Conservation (phyloP, 2,113 vertebrate genomes). For the Ammodytes marinus region DNA sequence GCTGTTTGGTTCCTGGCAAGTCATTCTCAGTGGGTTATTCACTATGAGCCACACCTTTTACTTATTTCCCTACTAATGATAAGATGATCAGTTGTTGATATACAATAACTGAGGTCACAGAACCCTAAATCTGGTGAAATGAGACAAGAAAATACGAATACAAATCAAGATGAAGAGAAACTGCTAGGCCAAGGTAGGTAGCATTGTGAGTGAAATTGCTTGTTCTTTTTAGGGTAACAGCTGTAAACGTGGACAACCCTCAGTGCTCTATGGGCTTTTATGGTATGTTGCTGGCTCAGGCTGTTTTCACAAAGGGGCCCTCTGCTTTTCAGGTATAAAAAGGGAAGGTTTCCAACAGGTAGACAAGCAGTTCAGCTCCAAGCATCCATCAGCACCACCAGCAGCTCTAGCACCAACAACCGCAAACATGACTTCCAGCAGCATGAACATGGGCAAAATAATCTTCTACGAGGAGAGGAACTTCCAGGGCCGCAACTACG, state of each 20-base stretch:
- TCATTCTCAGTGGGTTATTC: background rate
- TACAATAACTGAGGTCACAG: background rate
- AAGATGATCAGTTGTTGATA: background rate
- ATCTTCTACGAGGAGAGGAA: constrained; percentile 78
- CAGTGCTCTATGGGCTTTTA: constrained; percentile 45
- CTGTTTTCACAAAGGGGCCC: constrained; percentile 52
- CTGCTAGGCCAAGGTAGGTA: background rate
- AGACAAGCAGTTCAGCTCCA: constrained; percentile 54
- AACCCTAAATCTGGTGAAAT: background rate
- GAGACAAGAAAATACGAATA: background rate
- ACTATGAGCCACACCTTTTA: no score
- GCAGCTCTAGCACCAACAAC: constrained; percentile 12
- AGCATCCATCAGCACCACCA: no score
- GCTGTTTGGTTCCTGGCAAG: background rate
- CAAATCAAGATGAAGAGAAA: no score
- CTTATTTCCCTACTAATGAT: background rate
- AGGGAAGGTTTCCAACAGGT: constrained; percentile 39
- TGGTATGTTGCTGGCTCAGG: constrained; percentile 59
- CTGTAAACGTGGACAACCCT: constrained; percentile 40
- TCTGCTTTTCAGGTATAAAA: constrained; percentile 60
- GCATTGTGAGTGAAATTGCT: constrained; percentile 33
- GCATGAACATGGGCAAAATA: constrained; percentile 60
- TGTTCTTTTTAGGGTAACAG: constrained; percentile 50
- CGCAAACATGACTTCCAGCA: constrained; percentile 51
- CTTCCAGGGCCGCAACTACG: constrained; percentile 73